Conservation (phyloP, 2,888 invertebrate species). For the Lithophane ornitopus region DNA sequence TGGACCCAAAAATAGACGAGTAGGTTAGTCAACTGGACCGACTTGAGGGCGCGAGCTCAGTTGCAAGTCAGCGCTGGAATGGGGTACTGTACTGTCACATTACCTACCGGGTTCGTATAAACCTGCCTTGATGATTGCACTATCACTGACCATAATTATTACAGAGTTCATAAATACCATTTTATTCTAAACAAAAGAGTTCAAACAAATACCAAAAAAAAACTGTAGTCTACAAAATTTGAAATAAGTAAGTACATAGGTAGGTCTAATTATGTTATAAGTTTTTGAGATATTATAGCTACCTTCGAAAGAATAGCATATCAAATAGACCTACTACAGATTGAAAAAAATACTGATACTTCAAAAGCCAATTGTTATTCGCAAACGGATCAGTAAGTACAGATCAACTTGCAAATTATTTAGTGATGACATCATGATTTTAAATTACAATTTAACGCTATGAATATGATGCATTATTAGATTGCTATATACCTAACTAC, state of each 20-base stretch:
- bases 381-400: slow-evolving; percentile 32
- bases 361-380: slow-evolving; percentile 45
- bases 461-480: slow-evolving; percentile 25
- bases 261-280: neutral
- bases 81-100: no score
- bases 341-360: neutral
- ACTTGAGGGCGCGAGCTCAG: no score
- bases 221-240: neutral
- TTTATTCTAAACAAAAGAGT: neutral
- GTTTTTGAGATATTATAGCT: neutral
- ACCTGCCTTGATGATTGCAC: neutral
- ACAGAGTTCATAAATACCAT: neutral
- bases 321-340: neutral
- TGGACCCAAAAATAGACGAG: no score
- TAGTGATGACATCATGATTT: slow-evolving; percentile 52
- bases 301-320: neutral
- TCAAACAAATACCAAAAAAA: neutral
- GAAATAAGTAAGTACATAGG: neutral
- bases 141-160: neutral
- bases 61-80: no score
- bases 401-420: slow-evolving; percentile 66
- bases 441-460: slow-evolving; percentile 16
- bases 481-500: slow-evolving; percentile 42
- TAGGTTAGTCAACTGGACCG: no score
- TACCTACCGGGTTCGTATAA: no score